Percentiles rank a stretch among this genome's conserved stretches.
phyloP scores from a whole-genome alignment of 2,113 vertebrate species.

The Alligator mississippiensis region DNA sequence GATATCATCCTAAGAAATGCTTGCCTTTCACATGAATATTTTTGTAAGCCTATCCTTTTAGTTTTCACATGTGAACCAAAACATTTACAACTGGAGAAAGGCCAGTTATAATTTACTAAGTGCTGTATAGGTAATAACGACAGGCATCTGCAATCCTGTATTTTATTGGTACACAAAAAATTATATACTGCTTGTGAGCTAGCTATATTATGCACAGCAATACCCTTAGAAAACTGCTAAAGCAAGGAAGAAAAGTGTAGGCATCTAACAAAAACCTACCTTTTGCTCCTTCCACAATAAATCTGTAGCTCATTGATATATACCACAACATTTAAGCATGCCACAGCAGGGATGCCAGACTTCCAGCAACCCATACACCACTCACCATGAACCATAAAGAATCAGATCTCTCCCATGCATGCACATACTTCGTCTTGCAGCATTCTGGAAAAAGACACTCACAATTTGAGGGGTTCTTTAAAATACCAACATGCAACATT shows the following conservation, averaged over 20 bases:
- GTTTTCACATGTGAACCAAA: conserved; percentile 3
- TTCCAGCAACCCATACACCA: neutral
- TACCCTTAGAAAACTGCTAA: neutral
- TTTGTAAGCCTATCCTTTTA: neutral
- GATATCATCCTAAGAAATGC: too few species aligned
- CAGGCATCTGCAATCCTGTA: neutral
- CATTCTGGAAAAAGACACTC: neutral
- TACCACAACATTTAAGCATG: neutral
- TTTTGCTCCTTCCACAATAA: neutral
- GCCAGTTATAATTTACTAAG: neutral
- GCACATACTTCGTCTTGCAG: rapidly evolving
- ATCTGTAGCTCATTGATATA: neutral
- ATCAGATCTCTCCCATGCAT: neutral
- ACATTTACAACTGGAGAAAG: neutral
- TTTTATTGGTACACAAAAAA: neutral
- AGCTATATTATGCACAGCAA: neutral
- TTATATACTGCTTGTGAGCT: neutral
- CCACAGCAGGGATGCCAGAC: neutral
- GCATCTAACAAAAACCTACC: neutral
- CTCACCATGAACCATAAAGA: neutral
- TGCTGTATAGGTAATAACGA: neutral
- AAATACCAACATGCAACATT: neutral
- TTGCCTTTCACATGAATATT: neutral
- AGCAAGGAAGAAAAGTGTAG: neutral
- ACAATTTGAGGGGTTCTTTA: neutral